These are phyloP conservation scores for Ailuropoda melanoleuca DNA, from an alignment of 2,113 vertebrate genomes.

Conservation along the genomic window DNA sequence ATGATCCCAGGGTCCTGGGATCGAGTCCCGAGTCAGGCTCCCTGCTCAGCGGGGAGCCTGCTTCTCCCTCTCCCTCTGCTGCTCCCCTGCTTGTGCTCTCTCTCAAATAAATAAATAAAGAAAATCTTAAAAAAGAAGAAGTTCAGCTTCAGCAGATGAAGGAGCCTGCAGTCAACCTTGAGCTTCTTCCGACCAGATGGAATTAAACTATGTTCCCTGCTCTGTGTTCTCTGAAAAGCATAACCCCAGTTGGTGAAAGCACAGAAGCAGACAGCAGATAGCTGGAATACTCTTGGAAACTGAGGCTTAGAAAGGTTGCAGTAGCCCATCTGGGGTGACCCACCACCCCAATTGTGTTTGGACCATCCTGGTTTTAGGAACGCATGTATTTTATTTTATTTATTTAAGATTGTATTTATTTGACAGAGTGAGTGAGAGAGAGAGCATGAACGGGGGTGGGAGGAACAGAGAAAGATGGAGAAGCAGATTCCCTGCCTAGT, in stretches of 20 bases:
- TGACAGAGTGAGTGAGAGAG: too few species aligned
- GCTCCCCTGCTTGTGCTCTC: background rate
- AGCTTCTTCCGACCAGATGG: background rate
- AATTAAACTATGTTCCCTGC: background rate
- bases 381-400: too few species aligned
- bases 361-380: background rate
- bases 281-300: background rate
- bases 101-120: background rate
- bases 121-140: background rate
- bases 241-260: background rate
- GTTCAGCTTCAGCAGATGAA: background rate
- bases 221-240: background rate
- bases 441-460: too few species aligned
- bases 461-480: too few species aligned
- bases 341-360: background rate
- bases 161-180: background rate
- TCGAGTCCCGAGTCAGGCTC: background rate
- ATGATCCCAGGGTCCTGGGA: background rate
- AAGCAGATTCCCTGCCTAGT: too few species aligned
- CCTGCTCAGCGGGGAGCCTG: background rate
- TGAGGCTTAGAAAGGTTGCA: background rate
- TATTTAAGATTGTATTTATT: too few species aligned
- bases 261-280: background rate
- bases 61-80: background rate
- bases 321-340: background rate